A percentile compares a stretch with the other conserved stretches of the same genome.
phyloP scores from a whole-genome alignment of 2,113 vertebrate genomes.

The Cheilinus undulatus region DNA sequence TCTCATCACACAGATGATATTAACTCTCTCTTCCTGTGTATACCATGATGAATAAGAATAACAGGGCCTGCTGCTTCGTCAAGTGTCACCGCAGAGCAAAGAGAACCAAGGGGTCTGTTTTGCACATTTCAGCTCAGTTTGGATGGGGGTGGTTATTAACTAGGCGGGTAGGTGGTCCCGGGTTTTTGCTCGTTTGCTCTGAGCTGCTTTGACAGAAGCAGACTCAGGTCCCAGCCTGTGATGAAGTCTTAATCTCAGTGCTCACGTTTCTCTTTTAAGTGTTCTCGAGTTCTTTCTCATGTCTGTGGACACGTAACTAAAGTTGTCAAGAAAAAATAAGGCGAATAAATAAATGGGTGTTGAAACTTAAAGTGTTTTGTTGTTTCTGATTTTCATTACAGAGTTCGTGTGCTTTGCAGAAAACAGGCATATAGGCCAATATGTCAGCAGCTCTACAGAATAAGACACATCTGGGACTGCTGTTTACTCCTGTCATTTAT shows the following conservation, averaged over 20 bases:
- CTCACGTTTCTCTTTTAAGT: constrained; percentile 82
- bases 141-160: constrained; percentile 27
- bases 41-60: constrained; percentile 75
- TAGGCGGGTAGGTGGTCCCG: constrained; percentile 8
- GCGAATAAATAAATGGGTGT: constrained; percentile 85
- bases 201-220: constrained; percentile 53
- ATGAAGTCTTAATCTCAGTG: constrained; percentile 80
- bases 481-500: too few relatives aligned
- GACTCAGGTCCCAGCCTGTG: constrained; percentile 57
- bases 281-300: constrained; percentile 84
- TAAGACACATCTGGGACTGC: too few relatives aligned
- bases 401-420: too few relatives aligned
- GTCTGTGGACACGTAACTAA: constrained; percentile 87
- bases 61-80: constrained; percentile 60
- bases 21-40: constrained; percentile 76
- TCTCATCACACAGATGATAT: constrained; percentile 76
- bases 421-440: too few relatives aligned
- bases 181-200: constrained; percentile 47
- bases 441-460: too few relatives aligned
- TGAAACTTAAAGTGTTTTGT: constrained; percentile 79
- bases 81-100: constrained; percentile 43
- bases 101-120: constrained; percentile 44
- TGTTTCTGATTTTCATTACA: not conserved
- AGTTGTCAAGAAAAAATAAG: constrained; percentile 79
- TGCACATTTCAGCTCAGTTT: constrained; percentile 41